Evolutionary conservation across 2,888 invertebrate species (phyloP).

Genomic region (Hirtodrosophila cameraria): DNA sequence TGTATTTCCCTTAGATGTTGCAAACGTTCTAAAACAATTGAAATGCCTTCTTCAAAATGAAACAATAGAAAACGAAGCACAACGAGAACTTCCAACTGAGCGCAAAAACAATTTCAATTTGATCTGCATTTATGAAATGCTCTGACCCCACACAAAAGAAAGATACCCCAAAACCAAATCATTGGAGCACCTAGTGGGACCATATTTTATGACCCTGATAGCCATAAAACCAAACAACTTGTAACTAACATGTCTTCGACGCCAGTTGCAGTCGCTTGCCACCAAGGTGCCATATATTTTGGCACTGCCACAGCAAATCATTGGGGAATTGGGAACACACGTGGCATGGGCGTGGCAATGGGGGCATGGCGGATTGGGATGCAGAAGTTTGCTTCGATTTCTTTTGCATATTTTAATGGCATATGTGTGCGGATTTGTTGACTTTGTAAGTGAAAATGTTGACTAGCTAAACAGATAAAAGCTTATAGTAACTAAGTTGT

Average conservation of each 20-base stretch:
- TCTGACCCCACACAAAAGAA: slow-evolving; percentile 7
- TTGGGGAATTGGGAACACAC: slow-evolving; percentile 52
- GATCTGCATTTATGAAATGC: slow-evolving; percentile 51
- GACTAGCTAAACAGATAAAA: slow-evolving; percentile 18
- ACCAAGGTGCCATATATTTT: slow-evolving; percentile 62
- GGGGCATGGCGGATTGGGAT: slow-evolving; percentile 7
- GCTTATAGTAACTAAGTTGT: slow-evolving; percentile 4
- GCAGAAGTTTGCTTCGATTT: slow-evolving; percentile 31
- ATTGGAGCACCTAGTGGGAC: slow-evolving; percentile 49
- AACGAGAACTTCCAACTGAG: slow-evolving; percentile 7
- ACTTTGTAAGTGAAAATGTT: slow-evolving; percentile 28
- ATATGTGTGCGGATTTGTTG: slow-evolving; percentile 38
- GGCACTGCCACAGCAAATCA: slow-evolving; percentile 52
- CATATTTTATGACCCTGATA: slow-evolving; percentile 58
- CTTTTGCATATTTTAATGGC: slow-evolving; percentile 53
- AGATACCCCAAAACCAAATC: slow-evolving; percentile 18
- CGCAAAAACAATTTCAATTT: slow-evolving; percentile 52
- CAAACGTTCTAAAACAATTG: neutral
- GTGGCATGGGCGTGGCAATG: slow-evolving; percentile 21
- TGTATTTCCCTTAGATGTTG: neutral
- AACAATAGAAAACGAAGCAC: neutral
- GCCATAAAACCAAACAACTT: slow-evolving; percentile 55
- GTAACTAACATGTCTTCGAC: slow-evolving; percentile 62
- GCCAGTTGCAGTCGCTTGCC: slow-evolving; percentile 51
- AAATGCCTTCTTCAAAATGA: neutral